A percentile compares a stretch with the other conserved stretches of the same genome.
These are phyloP conservation scores for Diuraphis noxia DNA, from an alignment of 1,140 invertebrate species.

Conservation along the genomic window DNA sequence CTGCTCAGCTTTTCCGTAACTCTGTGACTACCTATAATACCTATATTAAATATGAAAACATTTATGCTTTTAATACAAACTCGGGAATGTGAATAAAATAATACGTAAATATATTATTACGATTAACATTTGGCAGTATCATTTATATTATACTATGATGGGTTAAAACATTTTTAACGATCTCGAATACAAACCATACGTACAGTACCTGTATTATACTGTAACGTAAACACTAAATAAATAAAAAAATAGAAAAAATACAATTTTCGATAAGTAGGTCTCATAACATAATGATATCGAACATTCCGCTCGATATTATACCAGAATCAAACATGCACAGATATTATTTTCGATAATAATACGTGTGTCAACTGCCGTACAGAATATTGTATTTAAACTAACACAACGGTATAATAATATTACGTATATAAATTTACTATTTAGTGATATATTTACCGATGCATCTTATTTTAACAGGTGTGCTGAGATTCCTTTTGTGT, in stretches of 20 bases:
- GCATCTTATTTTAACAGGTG: not conserved
- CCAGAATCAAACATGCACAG: not conserved
- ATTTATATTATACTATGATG: not conserved
- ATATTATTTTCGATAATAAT: conserved; percentile 16
- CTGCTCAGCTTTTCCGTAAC: not conserved
- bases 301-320: not conserved
- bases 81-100: not conserved
- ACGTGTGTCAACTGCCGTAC: not conserved
- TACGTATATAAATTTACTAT: not conserved
- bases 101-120: not conserved
- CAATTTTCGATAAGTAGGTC: not conserved
- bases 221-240: not conserved
- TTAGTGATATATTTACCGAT: not conserved
- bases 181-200: not conserved
- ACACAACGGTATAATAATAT: not conserved
- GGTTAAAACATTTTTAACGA: not conserved
- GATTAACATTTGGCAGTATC: not conserved
- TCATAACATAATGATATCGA: not conserved
- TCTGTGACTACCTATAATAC: not conserved
- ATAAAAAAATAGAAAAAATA: not conserved
- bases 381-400: not conserved
- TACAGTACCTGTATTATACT: not conserved
- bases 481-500: not conserved
- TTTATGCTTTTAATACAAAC: not conserved
- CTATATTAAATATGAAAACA: not conserved